Evolutionary conservation across 2,797 vertebrate genomes (phyloP).

Genomic region (Potorous gilbertii): DNA sequence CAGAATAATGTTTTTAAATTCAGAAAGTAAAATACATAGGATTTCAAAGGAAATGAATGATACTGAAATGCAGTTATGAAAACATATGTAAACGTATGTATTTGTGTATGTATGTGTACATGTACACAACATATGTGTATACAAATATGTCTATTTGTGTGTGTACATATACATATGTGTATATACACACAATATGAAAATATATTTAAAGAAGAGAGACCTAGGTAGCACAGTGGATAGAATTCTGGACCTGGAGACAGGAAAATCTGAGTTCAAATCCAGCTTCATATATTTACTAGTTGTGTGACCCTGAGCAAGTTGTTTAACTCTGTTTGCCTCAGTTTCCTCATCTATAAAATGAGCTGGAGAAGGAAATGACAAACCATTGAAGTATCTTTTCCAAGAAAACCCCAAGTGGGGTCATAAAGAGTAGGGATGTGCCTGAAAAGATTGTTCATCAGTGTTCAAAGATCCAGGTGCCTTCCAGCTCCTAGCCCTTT

Average conservation of each 20-base stretch:
- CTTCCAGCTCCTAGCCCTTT: neutral
- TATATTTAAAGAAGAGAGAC: neutral
- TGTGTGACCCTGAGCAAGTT: neutral
- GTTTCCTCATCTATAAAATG: neutral
- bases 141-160: too few species aligned
- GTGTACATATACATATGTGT: too few species aligned
- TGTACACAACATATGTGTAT: too few species aligned
- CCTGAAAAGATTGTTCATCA: neutral
- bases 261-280: neutral
- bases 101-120: neutral
- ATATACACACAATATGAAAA: too few species aligned
- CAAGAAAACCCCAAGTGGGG: neutral
- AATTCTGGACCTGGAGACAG: neutral
- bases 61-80: neutral
- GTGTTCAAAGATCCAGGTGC: neutral
- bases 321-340: neutral
- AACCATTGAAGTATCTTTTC: neutral
- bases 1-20: neutral
- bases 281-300: neutral
- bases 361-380: neutral
- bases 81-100: neutral
- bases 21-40: neutral
- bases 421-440: neutral
- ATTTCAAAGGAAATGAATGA: neutral
- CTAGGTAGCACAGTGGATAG: neutral